Evolutionary conservation across 2,888 invertebrate genomes (phyloP), one percentile per base, ranked within the genome.

Genomic region (Phytoseiulus persimilis): DNA sequence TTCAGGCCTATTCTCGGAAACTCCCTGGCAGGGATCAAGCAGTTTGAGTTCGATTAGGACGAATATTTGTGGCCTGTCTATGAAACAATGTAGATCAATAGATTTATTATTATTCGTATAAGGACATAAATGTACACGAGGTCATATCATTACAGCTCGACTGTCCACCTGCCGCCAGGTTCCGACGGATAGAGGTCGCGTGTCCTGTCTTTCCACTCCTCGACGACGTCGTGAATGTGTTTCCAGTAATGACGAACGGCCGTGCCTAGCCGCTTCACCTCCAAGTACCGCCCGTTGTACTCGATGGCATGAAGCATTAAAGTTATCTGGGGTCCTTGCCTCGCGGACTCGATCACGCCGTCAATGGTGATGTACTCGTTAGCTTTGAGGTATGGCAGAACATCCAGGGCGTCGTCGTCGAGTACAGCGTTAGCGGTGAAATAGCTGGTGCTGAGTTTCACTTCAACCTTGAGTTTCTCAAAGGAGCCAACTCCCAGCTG

Each of bases 401-500:
- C n/a, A 87, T 45, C 45, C n/a, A 87, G 32, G 6, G 87, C 32
- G 87, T 87, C 87, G 23, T 87, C 87, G 31, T 87, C 87, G 45
- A 87, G 32, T 11, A 33, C 18, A 23, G 45, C 87, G 0, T n/a
- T 39, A 9, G 87, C 87, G 45, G 87, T 28, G 45, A 87, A 39
- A 45, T 87, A 31, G n/a, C 45, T 45, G 45, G 45, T 87, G n/a
- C 39, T 87, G 87, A 87, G 87, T 87, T 31, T 87, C 9, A 87
- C 87, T 87, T 31, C 87, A 32, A 87, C 87, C 18, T 87, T 87
- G 87, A 87, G 31, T 33, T 87, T 87, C 18, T 87, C 87, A 87
- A 87, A 87, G 87, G 87, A 87, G 87, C 45, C 39, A 33, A 87
- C 87, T 87, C 87, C 87, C n/a, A 87, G 32, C 87, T 87, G 39